Conservation (phyloP, 2,113 vertebrate species). For the Enhydra lutris region DNA sequence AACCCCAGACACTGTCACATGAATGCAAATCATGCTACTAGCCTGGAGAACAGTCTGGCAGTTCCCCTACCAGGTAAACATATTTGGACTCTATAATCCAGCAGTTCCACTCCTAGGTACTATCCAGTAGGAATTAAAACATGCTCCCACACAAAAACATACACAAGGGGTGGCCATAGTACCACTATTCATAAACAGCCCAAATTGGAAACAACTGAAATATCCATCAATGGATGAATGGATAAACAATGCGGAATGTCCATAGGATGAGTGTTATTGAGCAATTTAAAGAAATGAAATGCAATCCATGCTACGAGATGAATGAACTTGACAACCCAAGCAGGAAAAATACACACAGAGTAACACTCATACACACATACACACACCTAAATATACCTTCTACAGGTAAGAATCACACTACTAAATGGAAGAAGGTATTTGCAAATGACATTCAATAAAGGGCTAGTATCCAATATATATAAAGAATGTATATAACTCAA, state of each 20-base stretch:
- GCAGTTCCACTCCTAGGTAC: neutral
- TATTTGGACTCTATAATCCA: neutral
- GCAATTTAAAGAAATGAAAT: neutral
- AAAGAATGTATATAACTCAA: neutral
- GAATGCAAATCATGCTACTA: neutral
- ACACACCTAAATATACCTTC: neutral
- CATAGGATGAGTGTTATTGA: neutral
- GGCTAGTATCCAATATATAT: neutral
- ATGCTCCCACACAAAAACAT: neutral
- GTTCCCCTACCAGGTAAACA: neutral
- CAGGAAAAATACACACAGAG: neutral
- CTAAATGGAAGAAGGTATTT: neutral
- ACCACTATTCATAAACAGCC: neutral
- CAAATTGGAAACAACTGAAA: neutral
- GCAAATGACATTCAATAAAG: neutral
- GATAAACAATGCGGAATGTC: neutral
- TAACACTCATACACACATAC: neutral
- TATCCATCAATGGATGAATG: neutral
- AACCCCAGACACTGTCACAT: neutral
- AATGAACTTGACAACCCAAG: neutral
- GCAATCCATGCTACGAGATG: neutral
- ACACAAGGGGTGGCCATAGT: neutral
- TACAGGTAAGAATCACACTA: neutral
- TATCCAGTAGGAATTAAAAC: neutral
- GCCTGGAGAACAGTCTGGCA: neutral